phyloP scores from a whole-genome alignment of 1,140 invertebrate species.

The Oryzaephilus surinamensis region DNA sequence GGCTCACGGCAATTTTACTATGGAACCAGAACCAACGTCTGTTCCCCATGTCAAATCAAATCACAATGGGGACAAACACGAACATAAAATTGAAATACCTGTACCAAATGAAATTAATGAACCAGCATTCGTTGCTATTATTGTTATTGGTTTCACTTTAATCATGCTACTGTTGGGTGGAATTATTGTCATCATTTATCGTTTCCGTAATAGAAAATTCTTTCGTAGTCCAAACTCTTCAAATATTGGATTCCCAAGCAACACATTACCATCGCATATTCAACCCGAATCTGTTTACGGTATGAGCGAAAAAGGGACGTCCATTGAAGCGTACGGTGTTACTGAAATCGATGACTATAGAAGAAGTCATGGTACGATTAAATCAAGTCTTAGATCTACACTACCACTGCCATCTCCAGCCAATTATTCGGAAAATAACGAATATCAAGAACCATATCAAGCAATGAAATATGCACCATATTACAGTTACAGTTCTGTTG shows the following conservation, averaged over 20 bases:
- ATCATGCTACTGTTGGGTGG: conserved; percentile 63
- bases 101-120: conserved; percentile 60
- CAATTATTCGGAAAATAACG: conserved; percentile 51
- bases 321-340: conserved; percentile 33
- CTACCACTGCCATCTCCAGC: conserved; percentile 44
- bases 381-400: conserved; percentile 38
- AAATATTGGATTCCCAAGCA: conserved; percentile 39
- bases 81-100: conserved; percentile 42
- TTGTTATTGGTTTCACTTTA: conserved; percentile 68
- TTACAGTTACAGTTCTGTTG: conserved; percentile 66
- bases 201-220: conserved; percentile 67
- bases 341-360: conserved; percentile 35
- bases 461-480: conserved; percentile 64
- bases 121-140: conserved; percentile 67
- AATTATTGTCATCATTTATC: conserved; percentile 63
- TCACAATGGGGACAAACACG: conserved; percentile 25
- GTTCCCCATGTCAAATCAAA: conserved; percentile 39
- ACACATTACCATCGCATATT: conserved; percentile 25
- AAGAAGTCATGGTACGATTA: conserved; percentile 34
- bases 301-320: conserved; percentile 30
- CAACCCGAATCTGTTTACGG: conserved; percentile 24
- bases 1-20: conserved; percentile 61
- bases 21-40: conserved; percentile 40
- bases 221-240: conserved; percentile 61
- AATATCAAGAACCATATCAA: conserved; percentile 72